Conservation (phyloP, 1,140 invertebrate genomes). For the Stenopsyche tienmushanensis region DNA sequence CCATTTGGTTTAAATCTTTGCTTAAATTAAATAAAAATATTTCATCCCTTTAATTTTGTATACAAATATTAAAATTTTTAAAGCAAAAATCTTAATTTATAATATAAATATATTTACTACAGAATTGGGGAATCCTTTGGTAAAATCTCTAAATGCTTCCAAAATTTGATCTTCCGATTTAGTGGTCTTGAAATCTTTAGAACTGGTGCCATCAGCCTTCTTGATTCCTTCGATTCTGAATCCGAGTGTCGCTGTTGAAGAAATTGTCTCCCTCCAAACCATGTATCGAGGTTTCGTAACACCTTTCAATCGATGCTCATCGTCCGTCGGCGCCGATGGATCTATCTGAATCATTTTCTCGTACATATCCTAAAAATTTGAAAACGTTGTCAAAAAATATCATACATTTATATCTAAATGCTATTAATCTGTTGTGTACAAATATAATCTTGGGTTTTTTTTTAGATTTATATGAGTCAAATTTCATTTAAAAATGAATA, state of each 20-base stretch:
- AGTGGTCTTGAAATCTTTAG: slow-evolving; percentile 97
- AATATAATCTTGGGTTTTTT: neutral
- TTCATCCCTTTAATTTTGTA: no score
- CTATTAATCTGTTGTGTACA: neutral
- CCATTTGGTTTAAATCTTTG: no score
- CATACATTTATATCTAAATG: neutral
- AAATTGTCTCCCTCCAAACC: slow-evolving; percentile 97
- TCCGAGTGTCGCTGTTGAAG: slow-evolving; percentile 90
- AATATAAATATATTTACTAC: no score
- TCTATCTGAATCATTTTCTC: slow-evolving; percentile 91
- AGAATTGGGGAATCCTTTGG: slow-evolving; percentile 73
- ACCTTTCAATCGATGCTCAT: slow-evolving; percentile 84
- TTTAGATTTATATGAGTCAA: no score
- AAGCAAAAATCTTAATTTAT: no score
- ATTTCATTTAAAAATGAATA: no score
- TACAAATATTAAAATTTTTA: no score
- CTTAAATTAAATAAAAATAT: no score
- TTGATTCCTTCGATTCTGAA: slow-evolving; percentile 96
- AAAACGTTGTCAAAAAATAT: slow-evolving; percentile 7
- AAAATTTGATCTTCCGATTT: slow-evolving; percentile 80
- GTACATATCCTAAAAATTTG: slow-evolving; percentile 82
- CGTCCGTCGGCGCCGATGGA: slow-evolving; percentile 82
- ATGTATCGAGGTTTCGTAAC: slow-evolving; percentile 96
- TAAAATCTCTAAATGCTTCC: slow-evolving; percentile 80
- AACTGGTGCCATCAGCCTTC: slow-evolving; percentile 80